A percentile compares a stretch with the other conserved stretches of the same genome.
phyloP scores from a whole-genome alignment of 2,113 vertebrate species.

The Zosterops japonicus region DNA sequence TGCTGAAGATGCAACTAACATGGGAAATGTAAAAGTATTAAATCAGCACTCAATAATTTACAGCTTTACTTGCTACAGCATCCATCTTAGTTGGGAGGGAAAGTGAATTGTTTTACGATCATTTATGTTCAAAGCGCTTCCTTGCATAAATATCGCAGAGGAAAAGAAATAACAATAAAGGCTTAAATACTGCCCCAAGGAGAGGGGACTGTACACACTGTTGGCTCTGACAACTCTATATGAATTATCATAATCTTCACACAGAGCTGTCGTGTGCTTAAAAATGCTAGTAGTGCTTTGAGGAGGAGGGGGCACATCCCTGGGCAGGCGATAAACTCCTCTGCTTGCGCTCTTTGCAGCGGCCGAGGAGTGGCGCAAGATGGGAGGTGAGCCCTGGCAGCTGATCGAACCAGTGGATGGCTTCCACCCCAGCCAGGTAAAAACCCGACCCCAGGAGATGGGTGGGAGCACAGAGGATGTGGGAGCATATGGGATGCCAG shows the following conservation, averaged over 20 bases:
- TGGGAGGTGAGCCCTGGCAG: slow-evolving; percentile 74
- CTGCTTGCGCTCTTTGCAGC: slow-evolving; percentile 39
- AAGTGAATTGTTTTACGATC: neutral
- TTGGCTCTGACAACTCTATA: neutral
- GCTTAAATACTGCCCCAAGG: slow-evolving; percentile 29
- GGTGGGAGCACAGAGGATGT: neutral
- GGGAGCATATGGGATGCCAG: neutral
- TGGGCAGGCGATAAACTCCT: fast-evolving
- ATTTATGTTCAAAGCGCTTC: slow-evolving; percentile 9
- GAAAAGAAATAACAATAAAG: neutral
- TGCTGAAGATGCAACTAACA: neutral
- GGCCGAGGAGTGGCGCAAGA: slow-evolving; percentile 58
- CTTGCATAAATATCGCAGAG: neutral
- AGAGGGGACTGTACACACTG: neutral
- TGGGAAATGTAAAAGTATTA: neutral
- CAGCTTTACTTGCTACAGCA: neutral
- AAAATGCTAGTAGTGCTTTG: neutral
- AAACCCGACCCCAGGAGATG: fast-evolving
- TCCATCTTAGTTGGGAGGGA: slow-evolving; percentile 10
- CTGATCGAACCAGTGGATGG: slow-evolving; percentile 76
- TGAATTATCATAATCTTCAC: neutral
- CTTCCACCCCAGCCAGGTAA: slow-evolving; percentile 81
- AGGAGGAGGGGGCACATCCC: neutral
- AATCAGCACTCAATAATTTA: slow-evolving; percentile 34
- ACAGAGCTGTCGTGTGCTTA: neutral